Evolutionary conservation across 2,888 invertebrate species (phyloP).

Genomic region (Drosophila paranaensis): DNA sequence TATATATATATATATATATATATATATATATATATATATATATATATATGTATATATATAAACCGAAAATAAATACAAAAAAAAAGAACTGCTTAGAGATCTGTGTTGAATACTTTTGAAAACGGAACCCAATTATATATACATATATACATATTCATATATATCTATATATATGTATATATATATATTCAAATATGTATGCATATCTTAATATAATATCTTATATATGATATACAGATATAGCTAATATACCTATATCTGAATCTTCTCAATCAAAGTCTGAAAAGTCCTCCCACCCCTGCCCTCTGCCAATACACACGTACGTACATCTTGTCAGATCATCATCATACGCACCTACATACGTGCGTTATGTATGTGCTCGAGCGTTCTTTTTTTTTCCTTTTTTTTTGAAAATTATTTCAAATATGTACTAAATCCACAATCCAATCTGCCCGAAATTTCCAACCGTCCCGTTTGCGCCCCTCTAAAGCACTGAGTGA

Average conservation of each 20-base stretch:
- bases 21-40: background rate
- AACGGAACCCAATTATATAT: constrained; percentile 40
- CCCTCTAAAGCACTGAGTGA: background rate
- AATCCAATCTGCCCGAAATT: constrained; percentile 38
- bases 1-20: background rate
- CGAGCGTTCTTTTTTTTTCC: constrained; percentile 36
- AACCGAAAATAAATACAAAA: constrained; percentile 15
- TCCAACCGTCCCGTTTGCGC: constrained; percentile 10
- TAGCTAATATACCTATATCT: constrained; percentile 11
- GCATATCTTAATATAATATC: constrained; percentile 2
- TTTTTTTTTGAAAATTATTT: constrained; percentile 60
- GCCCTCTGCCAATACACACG: background rate
- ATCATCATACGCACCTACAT: constrained; percentile 6
- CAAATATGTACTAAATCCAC: constrained; percentile 70
- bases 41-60: constrained; percentile 5
- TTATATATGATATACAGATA: constrained; percentile 5
- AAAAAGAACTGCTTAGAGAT: constrained; percentile 40
- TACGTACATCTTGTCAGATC: constrained; percentile 4
- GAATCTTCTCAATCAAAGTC: constrained; percentile 46
- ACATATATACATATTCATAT: constrained; percentile 19
- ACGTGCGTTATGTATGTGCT: constrained; percentile 22
- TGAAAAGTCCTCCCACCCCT: background rate
- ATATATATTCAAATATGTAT: constrained; percentile 23
- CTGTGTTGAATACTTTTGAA: constrained; percentile 43
- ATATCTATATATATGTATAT: constrained; percentile 1